phyloP scores from a whole-genome alignment of 2,888 invertebrate species.

The Clunio marinus region DNA sequence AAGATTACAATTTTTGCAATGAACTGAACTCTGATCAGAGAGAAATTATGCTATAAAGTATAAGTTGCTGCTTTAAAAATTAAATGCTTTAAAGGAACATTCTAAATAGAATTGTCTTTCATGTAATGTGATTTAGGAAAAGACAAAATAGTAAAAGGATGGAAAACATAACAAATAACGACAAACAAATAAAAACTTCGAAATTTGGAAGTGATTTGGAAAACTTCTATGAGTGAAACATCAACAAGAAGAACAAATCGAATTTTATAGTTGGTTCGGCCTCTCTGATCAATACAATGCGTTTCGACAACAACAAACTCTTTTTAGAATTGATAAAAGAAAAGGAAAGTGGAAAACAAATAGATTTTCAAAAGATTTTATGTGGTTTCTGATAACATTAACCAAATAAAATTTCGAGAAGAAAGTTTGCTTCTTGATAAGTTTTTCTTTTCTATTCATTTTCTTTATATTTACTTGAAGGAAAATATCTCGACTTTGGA shows the following conservation, averaged over 20 bases:
- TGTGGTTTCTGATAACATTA: conserved; percentile 21
- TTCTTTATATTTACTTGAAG: no score
- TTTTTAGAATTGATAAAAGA: background rate
- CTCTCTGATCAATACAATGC: background rate
- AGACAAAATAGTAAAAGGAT: conserved; percentile 18
- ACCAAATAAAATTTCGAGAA: conserved; percentile 1
- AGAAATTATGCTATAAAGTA: no score
- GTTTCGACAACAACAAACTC: background rate
- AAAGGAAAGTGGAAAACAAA: conserved; percentile 13
- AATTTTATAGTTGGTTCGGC: conserved; percentile 26
- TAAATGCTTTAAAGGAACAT: no score
- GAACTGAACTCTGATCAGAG: no score
- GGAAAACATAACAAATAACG: conserved; percentile 34
- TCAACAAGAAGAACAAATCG: conserved; percentile 29
- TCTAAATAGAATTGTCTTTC: no score
- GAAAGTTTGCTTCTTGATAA: background rate
- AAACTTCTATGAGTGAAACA: background rate
- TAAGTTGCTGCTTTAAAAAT: no score
- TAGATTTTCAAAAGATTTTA: conserved; percentile 22
- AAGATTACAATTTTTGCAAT: no score
- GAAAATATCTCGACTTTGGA: no score
- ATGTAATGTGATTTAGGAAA: no score
- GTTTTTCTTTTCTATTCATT: no score
- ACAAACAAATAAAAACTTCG: conserved; percentile 30
- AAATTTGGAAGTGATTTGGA: background rate